Percentiles rank a stretch among this genome's conserved stretches.
These are phyloP conservation scores for Hyalella azteca DNA, from an alignment of 2,888 invertebrate genomes.

Conservation along the genomic window DNA sequence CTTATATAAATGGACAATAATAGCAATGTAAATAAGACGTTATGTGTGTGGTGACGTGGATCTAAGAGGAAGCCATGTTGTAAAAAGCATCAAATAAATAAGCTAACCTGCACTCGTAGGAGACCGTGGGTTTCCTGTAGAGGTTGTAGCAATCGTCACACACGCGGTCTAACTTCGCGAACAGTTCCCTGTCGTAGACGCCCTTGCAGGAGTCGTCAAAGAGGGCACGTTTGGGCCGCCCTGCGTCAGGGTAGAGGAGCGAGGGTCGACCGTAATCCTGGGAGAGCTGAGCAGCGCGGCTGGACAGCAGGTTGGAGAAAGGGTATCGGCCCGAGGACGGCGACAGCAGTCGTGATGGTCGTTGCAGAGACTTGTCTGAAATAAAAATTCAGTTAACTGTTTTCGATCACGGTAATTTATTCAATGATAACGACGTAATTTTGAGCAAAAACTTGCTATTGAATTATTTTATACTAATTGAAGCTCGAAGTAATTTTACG, in stretches of 20 bases:
- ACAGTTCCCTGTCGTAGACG: slow-evolving; percentile 43
- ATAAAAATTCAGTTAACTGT: neutral
- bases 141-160: slow-evolving; percentile 58
- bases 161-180: slow-evolving; percentile 47
- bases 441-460: too few relatives aligned
- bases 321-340: slow-evolving; percentile 19
- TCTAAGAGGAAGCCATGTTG: too few relatives aligned
- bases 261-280: neutral
- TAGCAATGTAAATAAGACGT: too few relatives aligned
- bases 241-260: neutral
- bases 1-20: too few relatives aligned
- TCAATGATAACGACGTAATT: too few relatives aligned
- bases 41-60: too few relatives aligned
- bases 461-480: too few relatives aligned
- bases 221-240: slow-evolving; percentile 33
- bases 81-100: too few relatives aligned
- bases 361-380: slow-evolving; percentile 26
- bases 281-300: neutral
- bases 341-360: neutral
- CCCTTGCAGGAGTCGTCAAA: slow-evolving; percentile 50
- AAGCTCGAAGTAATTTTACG: too few relatives aligned
- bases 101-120: slow-evolving; percentile 47
- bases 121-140: slow-evolving; percentile 51
- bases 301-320: neutral
- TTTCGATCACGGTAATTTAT: too few relatives aligned